Evolutionary conservation across 2,113 vertebrate species (phyloP), one percentile per base, ranked within the genome.

Genomic region (Hystrix brachyura): DNA sequence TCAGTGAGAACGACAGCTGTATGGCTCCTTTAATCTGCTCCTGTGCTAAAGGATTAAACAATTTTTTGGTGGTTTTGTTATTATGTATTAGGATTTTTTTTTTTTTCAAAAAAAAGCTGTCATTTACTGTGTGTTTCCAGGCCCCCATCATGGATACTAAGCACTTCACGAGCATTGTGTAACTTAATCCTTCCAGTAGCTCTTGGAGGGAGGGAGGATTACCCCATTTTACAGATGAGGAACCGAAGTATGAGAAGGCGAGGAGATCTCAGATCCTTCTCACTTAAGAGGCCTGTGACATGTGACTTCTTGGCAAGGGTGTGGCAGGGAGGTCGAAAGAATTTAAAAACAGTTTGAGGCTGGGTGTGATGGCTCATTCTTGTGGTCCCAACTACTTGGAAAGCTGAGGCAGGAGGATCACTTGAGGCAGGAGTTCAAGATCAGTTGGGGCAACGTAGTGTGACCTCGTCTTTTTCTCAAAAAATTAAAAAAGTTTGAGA

Each of bases 11-110:
- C 53, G 93, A 90, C 96, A 97, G 95, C 97, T 97, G 96, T 95
- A 0, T 34, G 46, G 69, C 21, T 94, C 82, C 82, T 91, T 86
- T 98, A 97, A 98, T 97, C 95, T 93, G 86, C 91, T 89, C 91
- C 90, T 90, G 91, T 69, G 80, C 86, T 43, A 74, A 83, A 81
- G 90, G 96, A 97, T 97, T 97, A 98, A 86, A 94, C 74, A 90
- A 96, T 97, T 97, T 97, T 93, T 97, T 96, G 96, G 97, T 96
- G 93, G 93, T 87, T 94, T 97, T 91, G 55, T 94, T 94, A n/a
- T 65, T 90, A 60, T 43, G 81, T 72, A 29, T 96, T 96, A 90
- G 3, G n/a, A 65, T 87, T n/a, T 93, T 79, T 69, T 64, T 69
- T 64, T 59, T 25, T 21, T 18, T 38, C 38, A 38, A 9, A 14